phyloP scores from a whole-genome alignment of 1,140 invertebrate genomes.

The Nymphalis io region DNA sequence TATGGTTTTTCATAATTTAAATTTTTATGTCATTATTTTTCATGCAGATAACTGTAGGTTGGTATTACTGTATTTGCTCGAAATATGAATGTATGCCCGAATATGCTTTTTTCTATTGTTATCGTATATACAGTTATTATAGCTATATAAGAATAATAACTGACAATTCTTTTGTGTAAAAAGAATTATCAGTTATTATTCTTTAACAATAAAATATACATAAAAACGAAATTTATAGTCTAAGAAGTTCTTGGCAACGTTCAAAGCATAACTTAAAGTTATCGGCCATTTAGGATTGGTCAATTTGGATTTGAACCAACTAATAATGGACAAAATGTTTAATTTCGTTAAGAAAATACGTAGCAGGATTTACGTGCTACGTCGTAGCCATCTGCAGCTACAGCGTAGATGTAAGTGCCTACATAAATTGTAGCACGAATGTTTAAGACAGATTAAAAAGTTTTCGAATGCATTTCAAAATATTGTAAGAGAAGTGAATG shows the following conservation, averaged over 20 bases:
- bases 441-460: neutral
- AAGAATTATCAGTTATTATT: too few species aligned
- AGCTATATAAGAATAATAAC: too few species aligned
- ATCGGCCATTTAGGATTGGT: neutral
- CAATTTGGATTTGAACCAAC: neutral
- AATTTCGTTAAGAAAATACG: neutral
- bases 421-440: neutral
- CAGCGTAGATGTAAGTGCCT: conserved; percentile 19
- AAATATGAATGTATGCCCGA: too few species aligned
- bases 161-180: too few species aligned
- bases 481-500: too few species aligned
- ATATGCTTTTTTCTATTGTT: too few species aligned
- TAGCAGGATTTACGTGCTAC: conserved; percentile 26
- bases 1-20: too few species aligned
- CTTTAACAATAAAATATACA: neutral
- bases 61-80: too few species aligned
- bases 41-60: too few species aligned
- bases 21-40: too few species aligned
- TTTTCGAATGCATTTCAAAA: too few species aligned
- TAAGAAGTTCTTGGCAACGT: conserved; percentile 3
- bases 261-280: neutral
- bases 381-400: conserved; percentile 17
- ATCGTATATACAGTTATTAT: too few species aligned
- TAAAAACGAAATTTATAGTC: neutral
- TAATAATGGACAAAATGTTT: neutral